Base-by-base conservation (phyloP, 2,113 vertebrate genomes). In the Calyptomena viridis region DNA sequence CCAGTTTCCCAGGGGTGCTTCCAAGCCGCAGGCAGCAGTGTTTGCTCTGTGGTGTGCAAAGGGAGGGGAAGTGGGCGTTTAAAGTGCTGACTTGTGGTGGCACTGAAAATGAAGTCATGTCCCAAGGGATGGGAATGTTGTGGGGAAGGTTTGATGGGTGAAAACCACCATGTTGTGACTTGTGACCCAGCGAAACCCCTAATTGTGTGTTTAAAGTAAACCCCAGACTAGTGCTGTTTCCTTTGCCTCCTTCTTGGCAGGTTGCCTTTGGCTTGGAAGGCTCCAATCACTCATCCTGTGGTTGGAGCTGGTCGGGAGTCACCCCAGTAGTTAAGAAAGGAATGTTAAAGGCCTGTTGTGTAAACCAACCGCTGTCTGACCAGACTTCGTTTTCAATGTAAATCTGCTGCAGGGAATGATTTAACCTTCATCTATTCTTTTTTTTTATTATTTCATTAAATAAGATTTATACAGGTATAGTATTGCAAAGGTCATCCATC, bases 401-500 rank as follows among this genome's bases (percentile, higher is more conserved):
- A 97, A 94, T 96, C 96, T 97, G 96, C 96, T 96, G 63, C 88
- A 89, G 95, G 95, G 95, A 97, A 68, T 97, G 97, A 97, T 98
- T 97, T 98, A 98, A 97, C 95, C 94, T 97, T 95, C 95, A 46
- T 92, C 95, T 98, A 90, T 88, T 97, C 91, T 92, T 95, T 95
- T 84, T 69, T 91, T 79, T 94, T 93, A 93, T 97, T 98, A 95
- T 97, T 98, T 98, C 96, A 98, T 98, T 98, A 98, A 95, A 72
- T 95, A 97, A 97, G 97, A 98, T 98, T 98, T 98, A 98, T 98
- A 97, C 96, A 98, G 96, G 96, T 98, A 91, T 23, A 80, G 92
- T 85, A 47, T 89, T 90, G 93, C 94, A 98, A 98, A 98, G 98
- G 97, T 98, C 98, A 97, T 93, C 96, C 93, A 62, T 97, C 95